phyloP scores from a whole-genome alignment of 2,888 invertebrate species.

The Bimastos eiseni region DNA sequence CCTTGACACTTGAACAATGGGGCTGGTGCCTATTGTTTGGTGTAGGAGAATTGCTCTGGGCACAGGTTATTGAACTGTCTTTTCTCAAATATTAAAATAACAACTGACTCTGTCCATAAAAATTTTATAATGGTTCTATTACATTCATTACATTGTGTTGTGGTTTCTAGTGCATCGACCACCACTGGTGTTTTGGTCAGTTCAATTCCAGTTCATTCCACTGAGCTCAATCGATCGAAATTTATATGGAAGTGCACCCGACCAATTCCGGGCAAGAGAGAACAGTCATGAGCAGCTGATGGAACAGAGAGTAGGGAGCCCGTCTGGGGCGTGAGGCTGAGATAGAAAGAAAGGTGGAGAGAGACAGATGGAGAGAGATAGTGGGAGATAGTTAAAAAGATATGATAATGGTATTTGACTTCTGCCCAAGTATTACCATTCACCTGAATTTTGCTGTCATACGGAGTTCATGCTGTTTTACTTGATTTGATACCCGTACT shows the following conservation, averaged over 20 bases:
- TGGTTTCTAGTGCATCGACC: not conserved
- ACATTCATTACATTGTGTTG: too few species aligned
- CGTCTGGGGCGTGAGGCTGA: too few species aligned
- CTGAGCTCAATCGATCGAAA: not conserved
- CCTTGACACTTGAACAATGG: conserved; percentile 4
- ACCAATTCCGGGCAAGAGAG: too few species aligned
- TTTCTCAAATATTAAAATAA: not conserved
- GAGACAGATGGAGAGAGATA: too few species aligned
- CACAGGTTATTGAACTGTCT: not conserved
- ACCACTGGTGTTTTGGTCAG: not conserved
- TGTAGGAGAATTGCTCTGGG: not conserved
- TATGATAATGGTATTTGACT: not conserved
- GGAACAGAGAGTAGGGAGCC: too few species aligned
- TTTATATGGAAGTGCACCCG: too few species aligned
- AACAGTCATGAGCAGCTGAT: too few species aligned
- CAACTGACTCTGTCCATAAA: not conserved
- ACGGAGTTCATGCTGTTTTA: not conserved
- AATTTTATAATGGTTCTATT: too few species aligned
- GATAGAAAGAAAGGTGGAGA: too few species aligned
- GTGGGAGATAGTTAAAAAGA: not conserved
- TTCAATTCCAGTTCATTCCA: not conserved
- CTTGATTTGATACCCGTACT: not conserved
- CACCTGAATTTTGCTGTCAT: not conserved
- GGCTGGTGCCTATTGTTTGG: conserved; percentile 5
- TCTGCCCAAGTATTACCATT: not conserved